A percentile compares a stretch with the other conserved stretches of the same genome.
Conservation (phyloP, 2,113 vertebrate genomes). For the Xyliphius kryptos region DNA sequence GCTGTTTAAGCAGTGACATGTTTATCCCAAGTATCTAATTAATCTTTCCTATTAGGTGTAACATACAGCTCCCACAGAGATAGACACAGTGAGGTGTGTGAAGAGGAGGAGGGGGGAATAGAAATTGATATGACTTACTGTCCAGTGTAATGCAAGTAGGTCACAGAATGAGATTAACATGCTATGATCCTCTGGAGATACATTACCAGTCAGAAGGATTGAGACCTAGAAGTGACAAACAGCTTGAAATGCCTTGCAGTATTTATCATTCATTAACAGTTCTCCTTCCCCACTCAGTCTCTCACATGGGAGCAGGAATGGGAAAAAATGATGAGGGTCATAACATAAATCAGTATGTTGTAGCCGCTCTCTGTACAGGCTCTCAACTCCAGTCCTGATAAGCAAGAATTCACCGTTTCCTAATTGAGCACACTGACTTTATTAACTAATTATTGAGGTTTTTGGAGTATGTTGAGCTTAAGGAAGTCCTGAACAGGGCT, state of each 20-base stretch:
- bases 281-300: constrained; percentile 2
- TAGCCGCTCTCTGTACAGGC: background rate
- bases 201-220: constrained; percentile 35
- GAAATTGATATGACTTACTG: constrained; percentile 18
- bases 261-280: constrained; percentile 13
- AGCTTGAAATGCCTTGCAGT: constrained; percentile 18
- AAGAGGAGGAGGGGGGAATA: constrained; percentile 10
- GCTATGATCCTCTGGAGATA: constrained; percentile 39
- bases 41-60: constrained; percentile 29
- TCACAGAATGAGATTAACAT: constrained; percentile 40
- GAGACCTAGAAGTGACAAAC: constrained; percentile 11
- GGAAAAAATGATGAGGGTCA: background rate
- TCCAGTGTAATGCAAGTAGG: constrained; percentile 33
- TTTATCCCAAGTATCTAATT: constrained; percentile 23
- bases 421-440: too few relatives aligned
- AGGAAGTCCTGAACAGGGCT: too few relatives aligned
- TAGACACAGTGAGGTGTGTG: constrained; percentile 1
- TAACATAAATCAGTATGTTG: background rate
- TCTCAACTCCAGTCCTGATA: background rate
- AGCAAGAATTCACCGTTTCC: background rate
- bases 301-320: background rate
- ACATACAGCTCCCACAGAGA: constrained; percentile 23
- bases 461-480: too few relatives aligned
- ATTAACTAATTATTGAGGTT: too few relatives aligned
- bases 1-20: constrained; percentile 6